phyloP scores from a whole-genome alignment of 1,140 invertebrate species.

The Calosoma granatense region DNA sequence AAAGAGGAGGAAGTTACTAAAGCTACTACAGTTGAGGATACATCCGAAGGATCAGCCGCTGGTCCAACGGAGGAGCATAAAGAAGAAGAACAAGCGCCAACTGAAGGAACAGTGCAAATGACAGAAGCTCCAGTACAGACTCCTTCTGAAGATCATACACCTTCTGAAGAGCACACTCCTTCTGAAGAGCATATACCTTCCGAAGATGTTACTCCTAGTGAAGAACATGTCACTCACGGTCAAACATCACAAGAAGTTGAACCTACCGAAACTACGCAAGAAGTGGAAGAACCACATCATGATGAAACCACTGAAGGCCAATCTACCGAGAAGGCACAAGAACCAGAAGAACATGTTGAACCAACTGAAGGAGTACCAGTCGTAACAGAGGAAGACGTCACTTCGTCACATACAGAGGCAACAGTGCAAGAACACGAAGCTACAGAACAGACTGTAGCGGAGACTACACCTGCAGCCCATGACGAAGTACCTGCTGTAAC shows the following conservation, averaged over 20 bases:
- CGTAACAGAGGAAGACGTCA: slow-evolving; percentile 12
- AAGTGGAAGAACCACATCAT: slow-evolving; percentile 12
- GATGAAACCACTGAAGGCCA: slow-evolving; percentile 13
- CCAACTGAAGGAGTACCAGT: slow-evolving; percentile 13
- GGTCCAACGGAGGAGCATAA: no score
- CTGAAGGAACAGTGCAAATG: slow-evolving; percentile 2
- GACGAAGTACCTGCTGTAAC: slow-evolving; percentile 6
- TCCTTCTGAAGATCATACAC: slow-evolving; percentile 11
- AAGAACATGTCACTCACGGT: neutral
- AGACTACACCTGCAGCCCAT: neutral
- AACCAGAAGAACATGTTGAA: slow-evolving; percentile 13
- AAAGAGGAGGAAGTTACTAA: no score
- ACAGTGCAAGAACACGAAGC: no score
- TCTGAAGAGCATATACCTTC: neutral
- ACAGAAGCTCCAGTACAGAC: slow-evolving; percentile 1
- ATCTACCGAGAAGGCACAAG: slow-evolving; percentile 6
- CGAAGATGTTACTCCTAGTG: neutral
- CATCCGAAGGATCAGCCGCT: no score
- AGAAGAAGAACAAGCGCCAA: slow-evolving; percentile 12
- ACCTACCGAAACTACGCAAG: slow-evolving; percentile 14
- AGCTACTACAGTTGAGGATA: no score
- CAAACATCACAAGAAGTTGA: slow-evolving; percentile 11
- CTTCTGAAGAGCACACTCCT: neutral
- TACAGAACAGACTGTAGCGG: neutral
- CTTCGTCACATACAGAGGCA: no score